phyloP scores from a whole-genome alignment of 2,113 vertebrate species.

The Epinephelus lanceolatus region DNA sequence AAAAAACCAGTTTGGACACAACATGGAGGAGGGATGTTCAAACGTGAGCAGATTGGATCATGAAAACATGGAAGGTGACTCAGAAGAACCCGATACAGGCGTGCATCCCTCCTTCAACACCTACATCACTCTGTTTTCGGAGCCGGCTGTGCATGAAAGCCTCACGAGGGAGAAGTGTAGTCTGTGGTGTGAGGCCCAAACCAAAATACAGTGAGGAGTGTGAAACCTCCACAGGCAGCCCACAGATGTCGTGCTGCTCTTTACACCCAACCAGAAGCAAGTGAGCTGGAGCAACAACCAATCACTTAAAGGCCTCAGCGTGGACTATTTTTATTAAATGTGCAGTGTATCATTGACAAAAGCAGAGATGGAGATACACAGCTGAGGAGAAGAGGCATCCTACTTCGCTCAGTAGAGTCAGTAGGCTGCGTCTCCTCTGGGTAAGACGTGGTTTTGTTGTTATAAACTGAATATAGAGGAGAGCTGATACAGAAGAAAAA shows the following conservation, averaged over 20 bases:
- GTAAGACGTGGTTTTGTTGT: not conserved
- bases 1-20: not conserved
- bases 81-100: slow-evolving; percentile 32
- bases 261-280: slow-evolving; percentile 11
- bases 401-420: not conserved
- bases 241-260: slow-evolving; percentile 24
- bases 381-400: not conserved
- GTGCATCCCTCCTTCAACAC: slow-evolving; percentile 42
- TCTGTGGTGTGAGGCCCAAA: slow-evolving; percentile 32
- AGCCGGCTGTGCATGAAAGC: slow-evolving; percentile 10
- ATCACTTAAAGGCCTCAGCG: not conserved
- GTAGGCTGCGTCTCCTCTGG: not conserved
- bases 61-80: slow-evolving; percentile 50
- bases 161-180: slow-evolving; percentile 7
- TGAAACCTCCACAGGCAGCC: slow-evolving; percentile 45
- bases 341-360: slow-evolving; percentile 10
- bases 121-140: slow-evolving; percentile 40
- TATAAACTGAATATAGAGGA: no score
- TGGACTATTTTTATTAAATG: not conserved
- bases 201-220: slow-evolving; percentile 3
- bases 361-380: slow-evolving; percentile 1
- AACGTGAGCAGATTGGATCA: slow-evolving; percentile 21
- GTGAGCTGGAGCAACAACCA: not conserved
- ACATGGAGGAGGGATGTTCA: slow-evolving; percentile 14
- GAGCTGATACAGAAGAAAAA: no score